A percentile compares a stretch with the other conserved stretches of the same genome.
phyloP scores from a whole-genome alignment of 2,888 invertebrate genomes.

The Acanthopleura granulata region DNA sequence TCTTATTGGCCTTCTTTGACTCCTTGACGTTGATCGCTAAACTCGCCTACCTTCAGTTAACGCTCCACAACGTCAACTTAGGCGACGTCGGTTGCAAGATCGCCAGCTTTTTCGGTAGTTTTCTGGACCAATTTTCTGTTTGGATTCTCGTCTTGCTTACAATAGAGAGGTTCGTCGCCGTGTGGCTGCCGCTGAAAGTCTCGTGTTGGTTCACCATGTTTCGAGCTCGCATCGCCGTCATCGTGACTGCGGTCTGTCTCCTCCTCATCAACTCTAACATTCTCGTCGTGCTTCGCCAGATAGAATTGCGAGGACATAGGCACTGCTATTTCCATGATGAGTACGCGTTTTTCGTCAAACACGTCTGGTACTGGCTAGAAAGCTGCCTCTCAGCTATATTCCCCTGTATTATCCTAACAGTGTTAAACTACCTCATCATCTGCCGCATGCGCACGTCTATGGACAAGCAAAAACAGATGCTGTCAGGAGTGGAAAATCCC shows the following conservation, averaged over 20 bases:
- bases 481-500: not conserved
- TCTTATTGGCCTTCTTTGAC: not conserved
- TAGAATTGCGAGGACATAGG: not conserved
- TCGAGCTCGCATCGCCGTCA: not conserved
- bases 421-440: not conserved
- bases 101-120: not conserved
- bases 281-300: not conserved
- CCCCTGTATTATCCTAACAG: not conserved
- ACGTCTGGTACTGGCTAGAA: not conserved
- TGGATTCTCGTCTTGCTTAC: conserved; percentile 8
- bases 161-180: conserved; percentile 7
- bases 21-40: conserved; percentile 1
- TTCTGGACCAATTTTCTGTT: not conserved
- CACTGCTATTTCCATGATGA: not conserved
- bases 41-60: not conserved
- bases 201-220: conserved; percentile 11
- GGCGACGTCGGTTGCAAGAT: not conserved
- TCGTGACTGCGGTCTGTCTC: not conserved
- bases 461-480: not conserved
- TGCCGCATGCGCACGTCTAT: not conserved
- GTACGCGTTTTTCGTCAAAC: conserved; percentile 1
- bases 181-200: conserved; percentile 7
- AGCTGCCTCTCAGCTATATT: not conserved
- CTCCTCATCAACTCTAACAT: not conserved
- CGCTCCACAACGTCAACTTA: not conserved